Percentiles rank a stretch among this genome's conserved stretches.
Evolutionary conservation across 1,140 invertebrate genomes (phyloP).

Genomic region (Tyrophagus putrescentiae): DNA sequence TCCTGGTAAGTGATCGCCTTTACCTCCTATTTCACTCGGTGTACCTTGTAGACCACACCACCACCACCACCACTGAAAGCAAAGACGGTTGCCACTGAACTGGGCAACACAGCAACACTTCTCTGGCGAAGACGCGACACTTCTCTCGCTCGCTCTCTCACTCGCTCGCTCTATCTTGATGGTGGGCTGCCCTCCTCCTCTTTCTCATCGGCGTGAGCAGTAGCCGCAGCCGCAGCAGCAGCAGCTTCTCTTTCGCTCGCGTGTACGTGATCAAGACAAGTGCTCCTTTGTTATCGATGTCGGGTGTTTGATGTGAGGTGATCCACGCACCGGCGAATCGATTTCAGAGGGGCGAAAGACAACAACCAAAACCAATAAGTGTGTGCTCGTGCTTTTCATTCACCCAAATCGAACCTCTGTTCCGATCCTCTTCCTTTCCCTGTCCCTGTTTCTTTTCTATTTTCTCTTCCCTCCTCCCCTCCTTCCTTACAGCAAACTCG

Average conservation of each 20-base stretch:
- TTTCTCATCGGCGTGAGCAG: too few species aligned
- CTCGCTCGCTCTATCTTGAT: too few species aligned
- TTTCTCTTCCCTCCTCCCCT: too few species aligned
- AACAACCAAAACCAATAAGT: too few species aligned
- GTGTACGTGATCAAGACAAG: neutral
- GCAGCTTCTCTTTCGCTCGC: neutral
- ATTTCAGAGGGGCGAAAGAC: neutral
- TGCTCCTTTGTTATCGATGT: neutral
- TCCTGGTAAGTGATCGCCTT: neutral
- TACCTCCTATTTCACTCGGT: neutral
- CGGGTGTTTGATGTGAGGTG: neutral
- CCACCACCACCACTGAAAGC: too few species aligned
- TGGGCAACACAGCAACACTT: neutral
- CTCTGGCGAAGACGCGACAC: too few species aligned
- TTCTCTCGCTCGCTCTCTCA: too few species aligned
- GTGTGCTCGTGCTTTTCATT: too few species aligned
- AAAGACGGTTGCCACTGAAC: slow-evolving; percentile 8
- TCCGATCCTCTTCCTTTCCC: neutral
- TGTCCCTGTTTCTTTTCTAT: too few species aligned
- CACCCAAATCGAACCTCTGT: neutral
- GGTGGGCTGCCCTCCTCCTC: too few species aligned
- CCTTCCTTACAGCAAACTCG: neutral
- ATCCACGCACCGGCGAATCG: neutral
- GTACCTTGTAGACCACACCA: neutral
- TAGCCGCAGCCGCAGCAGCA: too few species aligned